These are phyloP conservation scores for Diabrotica undecimpunctata DNA, from an alignment of 1,140 invertebrate species.

Conservation along the genomic window DNA sequence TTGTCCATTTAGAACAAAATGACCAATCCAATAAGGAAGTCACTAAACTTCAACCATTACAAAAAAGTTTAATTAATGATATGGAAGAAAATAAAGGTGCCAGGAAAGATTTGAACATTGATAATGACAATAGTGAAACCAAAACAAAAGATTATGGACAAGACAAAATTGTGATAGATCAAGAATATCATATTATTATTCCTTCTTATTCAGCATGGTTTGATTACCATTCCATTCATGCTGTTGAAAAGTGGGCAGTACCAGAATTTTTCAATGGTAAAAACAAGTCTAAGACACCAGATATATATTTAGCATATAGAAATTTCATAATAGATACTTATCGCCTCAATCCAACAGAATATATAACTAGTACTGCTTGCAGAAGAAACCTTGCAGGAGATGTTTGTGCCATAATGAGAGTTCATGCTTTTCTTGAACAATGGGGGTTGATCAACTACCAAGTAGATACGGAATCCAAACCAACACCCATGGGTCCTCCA, in stretches of 20 bases:
- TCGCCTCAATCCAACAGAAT: constrained; percentile 97
- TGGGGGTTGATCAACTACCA: constrained; percentile 99
- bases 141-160: constrained; percentile 71
- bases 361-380: constrained; percentile 97
- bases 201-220: constrained; percentile 99
- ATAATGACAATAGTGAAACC: constrained; percentile 56
- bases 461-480: constrained; percentile 90
- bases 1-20: constrained; percentile 52
- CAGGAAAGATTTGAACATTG: constrained; percentile 58
- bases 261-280: constrained; percentile 98
- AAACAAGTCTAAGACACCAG: constrained; percentile 98
- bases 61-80: constrained; percentile 71
- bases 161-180: constrained; percentile 95
- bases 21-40: constrained; percentile 58
- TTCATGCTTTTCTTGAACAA: constrained; percentile 98
- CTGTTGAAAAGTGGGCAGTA: constrained; percentile 91
- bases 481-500: constrained; percentile 98
- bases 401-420: constrained; percentile 98
- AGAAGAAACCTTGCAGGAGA: constrained; percentile 96
- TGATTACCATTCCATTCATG: constrained; percentile 98
- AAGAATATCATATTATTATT: constrained; percentile 98
- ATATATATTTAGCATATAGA: constrained; percentile 95
- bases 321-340: constrained; percentile 99
- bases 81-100: constrained; percentile 65
- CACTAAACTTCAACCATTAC: constrained; percentile 69